Evolutionary conservation across 2,113 vertebrate species (phyloP).

Genomic region (Hypomesus transpacificus): DNA sequence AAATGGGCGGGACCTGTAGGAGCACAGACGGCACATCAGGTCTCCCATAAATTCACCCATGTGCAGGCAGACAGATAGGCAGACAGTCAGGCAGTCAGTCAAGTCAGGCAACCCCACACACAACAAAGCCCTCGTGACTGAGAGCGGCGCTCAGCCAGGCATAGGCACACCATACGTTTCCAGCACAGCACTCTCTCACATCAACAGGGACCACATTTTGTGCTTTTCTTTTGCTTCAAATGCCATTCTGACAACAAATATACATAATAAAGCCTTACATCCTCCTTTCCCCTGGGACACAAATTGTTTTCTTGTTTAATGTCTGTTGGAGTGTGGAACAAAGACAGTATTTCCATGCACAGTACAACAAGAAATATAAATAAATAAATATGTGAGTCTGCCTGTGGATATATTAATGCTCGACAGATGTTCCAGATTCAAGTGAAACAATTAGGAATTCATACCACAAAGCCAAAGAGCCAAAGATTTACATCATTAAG

Average conservation of each 20-base stretch:
- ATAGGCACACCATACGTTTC: constrained; percentile 31
- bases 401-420: constrained; percentile 53
- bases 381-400: constrained; percentile 39
- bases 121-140: constrained; percentile 53
- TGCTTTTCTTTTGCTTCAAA: constrained; percentile 21
- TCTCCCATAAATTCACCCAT: constrained; percentile 56
- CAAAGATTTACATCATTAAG: constrained; percentile 39
- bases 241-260: constrained; percentile 45
- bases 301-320: constrained; percentile 51
- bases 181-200: constrained; percentile 37
- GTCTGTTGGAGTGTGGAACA: constrained; percentile 38
- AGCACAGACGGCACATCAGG: constrained; percentile 42
- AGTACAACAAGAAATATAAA: constrained; percentile 34
- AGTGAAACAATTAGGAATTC: constrained; percentile 38
- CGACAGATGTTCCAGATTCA: constrained; percentile 55
- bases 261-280: constrained; percentile 54
- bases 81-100: constrained; percentile 17
- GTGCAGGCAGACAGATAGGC: constrained; percentile 27
- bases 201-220: constrained; percentile 36
- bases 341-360: constrained; percentile 26
- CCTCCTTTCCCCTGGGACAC: constrained; percentile 41
- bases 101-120: constrained; percentile 43
- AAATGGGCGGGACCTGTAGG: constrained; percentile 51
- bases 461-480: constrained; percentile 26
- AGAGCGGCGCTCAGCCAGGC: constrained; percentile 49